Base-by-base conservation (phyloP, 2,797 vertebrate species). In the Acrossocheilus wenchowensis region DNA sequence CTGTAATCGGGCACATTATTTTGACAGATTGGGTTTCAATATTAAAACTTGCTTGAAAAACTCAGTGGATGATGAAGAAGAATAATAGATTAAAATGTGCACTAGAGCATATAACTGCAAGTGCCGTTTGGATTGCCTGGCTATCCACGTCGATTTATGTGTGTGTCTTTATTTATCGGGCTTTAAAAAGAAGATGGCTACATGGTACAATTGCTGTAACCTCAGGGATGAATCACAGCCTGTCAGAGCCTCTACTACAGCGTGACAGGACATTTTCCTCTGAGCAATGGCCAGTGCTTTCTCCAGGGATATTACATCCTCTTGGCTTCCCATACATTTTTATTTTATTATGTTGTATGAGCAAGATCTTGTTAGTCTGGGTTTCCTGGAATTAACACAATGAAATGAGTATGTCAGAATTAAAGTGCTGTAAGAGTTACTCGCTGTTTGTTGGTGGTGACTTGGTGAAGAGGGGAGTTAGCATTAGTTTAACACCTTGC, bases 61-160 rank as follows among this genome's bases (percentile, higher is more conserved):
- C 93, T 93, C 90, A 89, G 0, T 91, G 94, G 93, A 94, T 91
- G 91, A 88, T 62, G 82, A n/a, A 86, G 92, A 92, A 94, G 94
- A 94, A 95, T 94, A 94, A 94, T 94, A 94, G 94, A 94, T 94
- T 93, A 92, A 92, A 87, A 89, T 92, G 93, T 94, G 94, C 92
- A 91, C 93, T 93, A 92, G 92, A 93, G 87, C 90, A 17, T 91
- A 93, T 93, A 93, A 93, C 91, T 89, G 91, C 90, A 90, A 52
- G 62, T 72, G 14, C 64, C 2, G 39, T 45, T 75, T 45, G 23
- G 17, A 79, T 84, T 60, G 78, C 39, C 71, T 52, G 36, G 48
- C 86, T 77, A 72, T 78, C 26, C 62, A 60, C 0, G 3, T 34
- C 80, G 79, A 89, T 89, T 94, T 93, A 94, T 66, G 60, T 72